Base-by-base conservation (phyloP, 2,113 vertebrate species). In the Poeciliopsis prolifica region DNA sequence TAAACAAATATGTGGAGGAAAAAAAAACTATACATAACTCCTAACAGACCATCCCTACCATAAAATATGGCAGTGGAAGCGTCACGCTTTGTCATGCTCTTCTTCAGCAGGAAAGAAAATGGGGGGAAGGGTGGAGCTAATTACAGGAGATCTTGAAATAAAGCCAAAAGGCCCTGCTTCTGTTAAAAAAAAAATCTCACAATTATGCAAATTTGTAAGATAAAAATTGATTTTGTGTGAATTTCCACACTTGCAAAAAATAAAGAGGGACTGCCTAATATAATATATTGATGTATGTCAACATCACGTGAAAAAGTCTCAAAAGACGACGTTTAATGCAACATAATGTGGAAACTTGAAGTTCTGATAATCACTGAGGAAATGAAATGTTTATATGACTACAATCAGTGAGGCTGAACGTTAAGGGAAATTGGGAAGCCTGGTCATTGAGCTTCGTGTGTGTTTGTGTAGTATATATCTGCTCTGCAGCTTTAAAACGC, bases 381-480 rank as follows among this genome's bases (percentile, higher is more conserved):
- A 29, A 24, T 1, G 29, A 24, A 44, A 60, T 37, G 28, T 68
- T 74, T 71, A 17, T 73, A 62, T 11, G 22, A 61, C 61, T 61
- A 74, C 70, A 64, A 78, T 78, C 78, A 80, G 71, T 69, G 33
- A 24, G 37, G 68, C 78, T 42, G 48, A 13, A 63, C 42, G 35
- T 80, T 75, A 68, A 19, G 68, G 61, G 33, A 74, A 15, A 64
- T 31, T 15, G 48, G 64, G 67, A 22, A 40, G 54, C 31, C 42
- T 65, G 51, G 17, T 68, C 72, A 67, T 81, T 61, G 48, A 48
- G 60, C 74, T 48, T 65, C 67, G 70, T 84, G 72, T 77, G 22
- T 81, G 2, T 68, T 42, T 85, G 70, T 77, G n/a, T 81, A 2
- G 65, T 60, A 87, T 61, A 75, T 65, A 74, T n/a, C 2, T 76